Evolutionary conservation across 1,140 invertebrate species (phyloP).

Genomic region (Drosophila rufa): DNA sequence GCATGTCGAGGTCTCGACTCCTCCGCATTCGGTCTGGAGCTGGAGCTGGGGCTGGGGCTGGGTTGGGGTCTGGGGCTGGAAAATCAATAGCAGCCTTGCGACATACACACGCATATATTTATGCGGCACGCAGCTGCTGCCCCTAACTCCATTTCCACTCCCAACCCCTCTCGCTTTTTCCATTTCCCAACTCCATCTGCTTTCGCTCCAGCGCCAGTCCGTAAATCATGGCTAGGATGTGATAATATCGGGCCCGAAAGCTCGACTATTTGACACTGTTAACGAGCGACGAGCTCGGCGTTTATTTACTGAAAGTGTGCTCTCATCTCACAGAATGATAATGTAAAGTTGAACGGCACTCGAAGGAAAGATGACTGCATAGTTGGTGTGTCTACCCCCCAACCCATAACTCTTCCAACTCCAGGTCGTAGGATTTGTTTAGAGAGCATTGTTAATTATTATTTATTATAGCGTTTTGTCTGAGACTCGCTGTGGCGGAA

Average conservation of each 20-base stretch:
- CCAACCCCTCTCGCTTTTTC: neutral
- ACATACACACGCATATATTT: constrained; percentile 45
- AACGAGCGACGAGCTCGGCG: constrained; percentile 11
- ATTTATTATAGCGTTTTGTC: constrained; percentile 33
- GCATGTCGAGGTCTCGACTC: constrained; percentile 49
- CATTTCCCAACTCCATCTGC: constrained; percentile 24
- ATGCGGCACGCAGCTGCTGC: constrained; percentile 52
- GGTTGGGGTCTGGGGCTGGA: constrained; percentile 18
- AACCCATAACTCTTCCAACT: neutral
- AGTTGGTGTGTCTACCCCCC: neutral
- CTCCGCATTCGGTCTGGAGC: constrained; percentile 17
- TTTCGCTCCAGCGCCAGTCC: constrained; percentile 5
- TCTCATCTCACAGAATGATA: constrained; percentile 3
- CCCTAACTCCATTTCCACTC: constrained; percentile 1
- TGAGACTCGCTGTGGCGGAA: constrained; percentile 15
- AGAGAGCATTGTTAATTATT: constrained; percentile 34
- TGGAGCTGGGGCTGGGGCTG: neutral
- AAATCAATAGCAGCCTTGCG: constrained; percentile 64
- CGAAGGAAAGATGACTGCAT: neutral
- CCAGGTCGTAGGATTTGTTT: constrained; percentile 17
- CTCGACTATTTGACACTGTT: constrained; percentile 41
- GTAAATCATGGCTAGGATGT: constrained; percentile 47
- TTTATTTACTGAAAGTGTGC: constrained; percentile 12
- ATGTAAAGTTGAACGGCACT: neutral
- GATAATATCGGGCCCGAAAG: constrained; percentile 33